Percentiles rank a stretch among this genome's conserved stretches.
Evolutionary conservation across 2,888 invertebrate species (phyloP).

Genomic region (Parnassius glacialis): DNA sequence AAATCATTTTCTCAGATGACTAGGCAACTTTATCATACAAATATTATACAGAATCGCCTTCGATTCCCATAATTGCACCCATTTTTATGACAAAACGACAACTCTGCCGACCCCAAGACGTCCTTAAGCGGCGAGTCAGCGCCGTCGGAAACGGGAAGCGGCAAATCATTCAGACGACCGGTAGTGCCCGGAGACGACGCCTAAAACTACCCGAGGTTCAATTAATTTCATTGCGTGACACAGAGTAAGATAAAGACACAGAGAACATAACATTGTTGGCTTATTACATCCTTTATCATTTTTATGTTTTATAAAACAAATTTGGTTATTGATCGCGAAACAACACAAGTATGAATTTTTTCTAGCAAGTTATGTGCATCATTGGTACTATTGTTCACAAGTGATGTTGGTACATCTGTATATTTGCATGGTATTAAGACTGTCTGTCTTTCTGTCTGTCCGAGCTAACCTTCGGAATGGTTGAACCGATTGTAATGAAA

Average conservation of each 20-base stretch:
- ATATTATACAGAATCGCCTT: not conserved
- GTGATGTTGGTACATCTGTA: no score
- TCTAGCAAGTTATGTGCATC: no score
- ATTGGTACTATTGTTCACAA: no score
- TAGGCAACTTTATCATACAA: not conserved
- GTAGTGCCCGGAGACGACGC: constrained; percentile 60
- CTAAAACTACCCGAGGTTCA: constrained; percentile 55
- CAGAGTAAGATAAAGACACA: constrained; percentile 26
- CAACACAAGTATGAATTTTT: no score
- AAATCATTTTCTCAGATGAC: no score
- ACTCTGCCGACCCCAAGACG: constrained; percentile 22
- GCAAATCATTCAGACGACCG: constrained; percentile 69
- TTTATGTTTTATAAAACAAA: no score
- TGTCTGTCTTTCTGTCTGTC: no score
- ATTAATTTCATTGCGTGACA: constrained; percentile 55
- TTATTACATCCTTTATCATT: no score
- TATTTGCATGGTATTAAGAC: no score
- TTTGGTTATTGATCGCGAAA: no score
- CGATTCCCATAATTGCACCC: constrained; percentile 15
- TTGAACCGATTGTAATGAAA: no score
- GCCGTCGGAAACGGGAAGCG: constrained; percentile 62
- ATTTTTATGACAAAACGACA: constrained; percentile 18
- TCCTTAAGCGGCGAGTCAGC: constrained; percentile 18
- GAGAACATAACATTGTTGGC: not conserved
- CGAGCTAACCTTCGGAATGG: no score